phyloP scores from a whole-genome alignment of 2,888 invertebrate species.

The Thecocarcelia acutangulata region DNA sequence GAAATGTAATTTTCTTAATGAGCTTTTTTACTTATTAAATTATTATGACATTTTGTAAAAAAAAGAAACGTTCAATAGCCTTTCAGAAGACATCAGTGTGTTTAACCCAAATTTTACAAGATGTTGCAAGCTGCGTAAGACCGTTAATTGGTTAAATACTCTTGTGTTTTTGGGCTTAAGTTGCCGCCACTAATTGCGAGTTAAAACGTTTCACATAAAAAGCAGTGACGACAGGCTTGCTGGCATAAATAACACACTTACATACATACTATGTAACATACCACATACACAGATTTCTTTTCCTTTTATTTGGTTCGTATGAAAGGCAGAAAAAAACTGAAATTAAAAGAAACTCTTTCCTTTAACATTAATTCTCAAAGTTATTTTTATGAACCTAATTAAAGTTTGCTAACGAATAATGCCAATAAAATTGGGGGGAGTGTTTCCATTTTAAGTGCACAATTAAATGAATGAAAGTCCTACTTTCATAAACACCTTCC shows the following conservation, averaged over 20 bases:
- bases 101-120: conserved; percentile 49
- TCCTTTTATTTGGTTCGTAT: not conserved
- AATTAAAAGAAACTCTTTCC: conserved; percentile 22
- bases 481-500: conserved; percentile 15
- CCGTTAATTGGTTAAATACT: conserved; percentile 59
- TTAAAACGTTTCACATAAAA: conserved; percentile 46
- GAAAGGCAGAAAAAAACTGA: conserved; percentile 33
- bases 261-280: not conserved
- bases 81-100: conserved; percentile 6
- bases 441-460: conserved; percentile 11
- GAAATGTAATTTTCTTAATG: conserved; percentile 59
- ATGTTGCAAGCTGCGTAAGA: conserved; percentile 29
- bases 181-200: conserved; percentile 46
- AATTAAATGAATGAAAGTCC: conserved; percentile 36
- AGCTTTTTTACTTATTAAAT: conserved; percentile 41
- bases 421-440: conserved; percentile 15
- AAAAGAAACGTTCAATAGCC: conserved; percentile 1
- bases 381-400: conserved; percentile 55
- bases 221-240: conserved; percentile 17
- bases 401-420: conserved; percentile 38
- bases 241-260: not conserved
- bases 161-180: conserved; percentile 42
- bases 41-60: conserved; percentile 38
- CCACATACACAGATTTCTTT: conserved; percentile 1
- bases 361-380: conserved; percentile 25